Base-by-base conservation (phyloP, 1,140 invertebrate species). In the Leptinotarsa lineolata region DNA sequence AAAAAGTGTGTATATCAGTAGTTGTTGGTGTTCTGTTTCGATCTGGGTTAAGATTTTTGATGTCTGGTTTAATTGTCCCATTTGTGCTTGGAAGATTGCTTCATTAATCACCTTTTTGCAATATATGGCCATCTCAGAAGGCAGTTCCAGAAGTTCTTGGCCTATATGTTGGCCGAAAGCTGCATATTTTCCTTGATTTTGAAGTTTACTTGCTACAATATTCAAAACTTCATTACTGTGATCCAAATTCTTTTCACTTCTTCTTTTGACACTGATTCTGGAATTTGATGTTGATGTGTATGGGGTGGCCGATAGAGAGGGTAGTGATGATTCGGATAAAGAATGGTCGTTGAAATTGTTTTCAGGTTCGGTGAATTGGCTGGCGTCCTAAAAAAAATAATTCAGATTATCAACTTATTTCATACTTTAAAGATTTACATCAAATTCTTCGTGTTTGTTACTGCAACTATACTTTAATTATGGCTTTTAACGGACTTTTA, bases 181-280 rank as follows among this genome's bases (percentile, higher is more conserved):
- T 39, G 30, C 30, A 2, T 39, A 39, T 11, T 39, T 39, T 39
- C 11, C 30, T 39, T 39, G 30, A 39, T 39, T 39, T 72, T 72
- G 70, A 67, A 72, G 30, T 72, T 65, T 65, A 60, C 64, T 60
- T 67, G 70, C 60, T 24, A 61, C 70, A 72, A 72, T 65, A 72
- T 72, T 72, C 39, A 72, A 72, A 65, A 72, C 70, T 72, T 72
- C 70, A 65, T 72, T 58, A 22, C 60, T 65, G 39, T 58, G 58
- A 60, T 72, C 60, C 16, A 64, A 22, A 24, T 22, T 72, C 20
- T 72, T 72, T 20, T 65, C 15, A 18, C n/a, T 21, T 65, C 20
- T 70, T 24, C 64, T 48, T 69, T 69, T 64, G 39, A 46, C 45
- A 64, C 45, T 69, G 11, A 69, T 69, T 69, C 67, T 69, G 67